phyloP scores from a whole-genome alignment of 1,140 invertebrate species.

The Meloidogyne hapla region DNA sequence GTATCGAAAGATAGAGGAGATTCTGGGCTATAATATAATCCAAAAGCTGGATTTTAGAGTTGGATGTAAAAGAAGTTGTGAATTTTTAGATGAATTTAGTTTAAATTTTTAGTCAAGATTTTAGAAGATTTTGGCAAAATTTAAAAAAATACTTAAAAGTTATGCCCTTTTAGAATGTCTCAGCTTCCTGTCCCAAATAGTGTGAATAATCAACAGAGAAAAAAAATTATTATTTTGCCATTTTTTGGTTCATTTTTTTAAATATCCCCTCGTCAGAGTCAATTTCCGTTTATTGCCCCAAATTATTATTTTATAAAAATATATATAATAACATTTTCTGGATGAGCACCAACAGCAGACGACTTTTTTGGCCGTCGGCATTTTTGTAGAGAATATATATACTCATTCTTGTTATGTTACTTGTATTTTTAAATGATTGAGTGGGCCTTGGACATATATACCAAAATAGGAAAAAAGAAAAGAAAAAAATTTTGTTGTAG shows the following conservation, averaged over 20 bases:
- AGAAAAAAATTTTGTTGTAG: not conserved
- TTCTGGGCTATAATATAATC: too few species aligned
- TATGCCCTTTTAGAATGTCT: too few species aligned
- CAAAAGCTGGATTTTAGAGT: too few species aligned
- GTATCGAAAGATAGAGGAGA: too few species aligned
- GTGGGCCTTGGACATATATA: not conserved
- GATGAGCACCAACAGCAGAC: not conserved
- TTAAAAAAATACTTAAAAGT: too few species aligned
- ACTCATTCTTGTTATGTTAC: not conserved
- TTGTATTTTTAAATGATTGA: not conserved
- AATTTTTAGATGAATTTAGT: too few species aligned
- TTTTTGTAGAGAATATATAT: not conserved
- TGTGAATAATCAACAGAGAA: not conserved
- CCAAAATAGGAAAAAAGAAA: not conserved
- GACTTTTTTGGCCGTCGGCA: constrained; percentile 1
- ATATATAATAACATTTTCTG: constrained; percentile 1
- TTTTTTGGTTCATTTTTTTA: not conserved
- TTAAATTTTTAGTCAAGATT: too few species aligned
- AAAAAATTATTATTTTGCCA: not conserved
- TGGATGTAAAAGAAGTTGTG: too few species aligned
- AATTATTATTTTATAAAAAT: not conserved
- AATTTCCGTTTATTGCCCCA: not conserved
- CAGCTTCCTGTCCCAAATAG: not conserved
- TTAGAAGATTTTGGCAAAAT: too few species aligned
- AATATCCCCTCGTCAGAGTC: not conserved